These are phyloP conservation scores for Tinamus guttatus DNA, from an alignment of 2,113 vertebrate genomes.

Conservation along the genomic window DNA sequence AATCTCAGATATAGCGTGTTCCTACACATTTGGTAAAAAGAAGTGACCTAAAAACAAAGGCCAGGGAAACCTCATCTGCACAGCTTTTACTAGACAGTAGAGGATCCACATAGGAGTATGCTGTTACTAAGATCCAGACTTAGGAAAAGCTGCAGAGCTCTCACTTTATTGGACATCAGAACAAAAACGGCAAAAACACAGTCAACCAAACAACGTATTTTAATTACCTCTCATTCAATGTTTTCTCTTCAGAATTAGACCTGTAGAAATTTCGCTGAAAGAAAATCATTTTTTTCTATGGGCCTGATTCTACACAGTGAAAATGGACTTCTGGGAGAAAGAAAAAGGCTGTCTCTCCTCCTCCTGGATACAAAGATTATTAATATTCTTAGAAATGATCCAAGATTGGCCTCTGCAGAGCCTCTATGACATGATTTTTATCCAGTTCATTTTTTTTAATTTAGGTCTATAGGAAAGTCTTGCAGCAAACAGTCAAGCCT, in stretches of 20 bases:
- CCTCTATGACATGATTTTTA: background rate
- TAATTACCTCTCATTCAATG: background rate
- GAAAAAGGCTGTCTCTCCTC: background rate
- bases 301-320: background rate
- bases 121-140: background rate
- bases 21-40: background rate
- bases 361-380: constrained; percentile 3
- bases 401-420: background rate
- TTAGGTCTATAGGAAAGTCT: background rate
- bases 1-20: background rate
- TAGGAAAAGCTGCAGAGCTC: background rate
- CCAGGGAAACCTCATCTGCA: background rate
- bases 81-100: background rate
- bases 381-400: background rate
- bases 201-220: background rate
- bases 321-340: background rate
- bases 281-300: background rate
- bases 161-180: background rate
- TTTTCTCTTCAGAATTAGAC: background rate
- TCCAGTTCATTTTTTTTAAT: background rate
- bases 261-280: background rate
- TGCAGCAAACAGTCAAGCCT: background rate
- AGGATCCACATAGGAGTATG: background rate
- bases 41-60: background rate
- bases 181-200: background rate